Base-by-base conservation (phyloP, 2,797 vertebrate species). In the Pogonophryne albipinna region DNA sequence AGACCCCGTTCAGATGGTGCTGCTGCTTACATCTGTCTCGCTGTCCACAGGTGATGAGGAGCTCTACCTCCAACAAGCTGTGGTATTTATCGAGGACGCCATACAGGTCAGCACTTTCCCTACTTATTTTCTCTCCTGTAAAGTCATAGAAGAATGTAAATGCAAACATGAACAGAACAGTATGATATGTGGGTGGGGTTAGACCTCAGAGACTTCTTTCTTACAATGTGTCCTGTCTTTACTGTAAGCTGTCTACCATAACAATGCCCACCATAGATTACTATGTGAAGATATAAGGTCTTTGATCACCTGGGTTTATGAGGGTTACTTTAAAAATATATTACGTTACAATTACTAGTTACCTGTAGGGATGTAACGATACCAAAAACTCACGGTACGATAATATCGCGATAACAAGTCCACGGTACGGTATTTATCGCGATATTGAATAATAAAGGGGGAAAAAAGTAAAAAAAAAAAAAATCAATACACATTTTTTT, bases 21-120 rank as follows among this genome's bases (percentile, higher is more conserved):
- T 53, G 3, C 44, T 17, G 31, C 46, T 44, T 19, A 42, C 34
- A 50, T 38, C 58, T 50, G 0, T 70, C 2, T 63, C 31, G 7
- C 61, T 53, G 2, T 60, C 65, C 46, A 65, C 71, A 95, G 94
- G 46, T 69, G 62, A 88, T 27, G 86, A 87, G 58, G 91, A 94
- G 4, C 94, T 97, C 2, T 94, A 93, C 69, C 86, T 97, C 71
- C 96, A 97, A 20, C 98, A 98, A 85, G 98, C 98, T 0, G 86
- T 96, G 41, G 95, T 99, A 7, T 97, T 99, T 83, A 97, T 98
- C 27, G 98, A 99, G 89, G 98, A 99, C 16, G 98, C 98, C 13
- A 94, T 98, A 86, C 93, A 97, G 93, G 98, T 99, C 75, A 74
- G 56, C 16, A 13, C 9, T 16, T 58, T 4, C 9, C 4, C 42